Evolutionary conservation across 2,888 invertebrate genomes (phyloP).

Genomic region (Troides helena): DNA sequence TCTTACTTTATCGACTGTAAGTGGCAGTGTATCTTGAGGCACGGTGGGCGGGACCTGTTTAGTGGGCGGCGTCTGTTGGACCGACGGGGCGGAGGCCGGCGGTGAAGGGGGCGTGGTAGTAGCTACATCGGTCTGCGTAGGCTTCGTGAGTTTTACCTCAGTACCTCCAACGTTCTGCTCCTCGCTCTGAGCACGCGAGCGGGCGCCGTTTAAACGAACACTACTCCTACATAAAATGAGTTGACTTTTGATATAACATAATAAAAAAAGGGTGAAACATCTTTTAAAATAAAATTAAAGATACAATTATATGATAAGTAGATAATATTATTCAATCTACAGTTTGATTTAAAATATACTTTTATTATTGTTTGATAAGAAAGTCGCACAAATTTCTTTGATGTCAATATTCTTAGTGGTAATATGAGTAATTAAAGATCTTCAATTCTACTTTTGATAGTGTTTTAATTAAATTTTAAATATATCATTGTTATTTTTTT

Average conservation of each 20-base stretch:
- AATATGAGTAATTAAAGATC: no score
- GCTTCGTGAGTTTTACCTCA: constrained; percentile 33
- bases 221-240: not conserved
- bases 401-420: no score
- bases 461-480: no score
- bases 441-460: no score
- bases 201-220: constrained; percentile 34
- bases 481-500: no score
- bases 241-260: not conserved
- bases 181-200: constrained; percentile 55
- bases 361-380: no score
- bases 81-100: constrained; percentile 33
- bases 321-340: no score
- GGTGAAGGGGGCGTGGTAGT: constrained; percentile 28
- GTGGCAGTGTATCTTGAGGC: constrained; percentile 57
- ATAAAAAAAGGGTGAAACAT: no score
- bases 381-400: no score
- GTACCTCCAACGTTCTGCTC: constrained; percentile 44
- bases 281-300: no score
- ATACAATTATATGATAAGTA: no score
- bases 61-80: not conserved
- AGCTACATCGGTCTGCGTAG: constrained; percentile 31
- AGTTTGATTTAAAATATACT: no score
- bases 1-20: constrained; percentile 68
- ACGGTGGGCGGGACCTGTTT: constrained; percentile 29